Percentiles rank a stretch among this genome's conserved stretches.
Conservation (phyloP, 2,797 vertebrate species). For the Sebastes steindachneri region DNA sequence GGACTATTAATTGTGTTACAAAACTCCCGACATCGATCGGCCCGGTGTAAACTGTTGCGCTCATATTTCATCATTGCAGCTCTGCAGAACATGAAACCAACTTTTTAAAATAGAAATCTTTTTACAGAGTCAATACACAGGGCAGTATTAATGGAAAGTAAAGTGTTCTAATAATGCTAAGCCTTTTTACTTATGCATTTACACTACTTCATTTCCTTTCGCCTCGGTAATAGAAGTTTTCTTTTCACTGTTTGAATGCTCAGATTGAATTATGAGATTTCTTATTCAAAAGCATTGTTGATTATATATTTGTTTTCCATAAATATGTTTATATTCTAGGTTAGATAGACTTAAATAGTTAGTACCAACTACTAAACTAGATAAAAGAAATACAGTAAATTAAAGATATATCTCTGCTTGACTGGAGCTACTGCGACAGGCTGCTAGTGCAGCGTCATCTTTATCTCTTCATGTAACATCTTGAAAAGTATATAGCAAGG, state of each 20-base stretch:
- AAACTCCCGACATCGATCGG: conserved; percentile 53
- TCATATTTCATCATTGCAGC: conserved; percentile 59
- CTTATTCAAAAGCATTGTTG: not conserved
- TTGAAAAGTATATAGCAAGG: not conserved
- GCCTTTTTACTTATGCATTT: conserved; percentile 6
- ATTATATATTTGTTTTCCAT: not conserved
- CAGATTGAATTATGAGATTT: not conserved
- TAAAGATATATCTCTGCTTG: no score
- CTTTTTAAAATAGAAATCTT: conserved; percentile 64
- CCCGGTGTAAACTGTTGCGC: conserved; percentile 50
- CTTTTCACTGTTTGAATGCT: not conserved
- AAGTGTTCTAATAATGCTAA: conserved; percentile 25
- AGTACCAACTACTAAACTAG: no score
- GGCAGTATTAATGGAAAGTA: conserved; percentile 40
- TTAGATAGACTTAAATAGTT: no score
- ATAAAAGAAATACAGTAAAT: no score
- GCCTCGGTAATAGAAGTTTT: not conserved
- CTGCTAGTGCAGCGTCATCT: no score
- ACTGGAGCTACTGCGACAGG: rapidly evolving
- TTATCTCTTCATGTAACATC: not conserved
- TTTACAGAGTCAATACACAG: conserved; percentile 35
- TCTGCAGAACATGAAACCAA: conserved; percentile 59
- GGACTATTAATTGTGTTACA: conserved; percentile 60
- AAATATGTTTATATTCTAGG: not conserved
- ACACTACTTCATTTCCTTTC: not conserved